These are phyloP conservation scores for Meliscaeva auricollis DNA, from an alignment of 2,888 invertebrate genomes.

Conservation along the genomic window DNA sequence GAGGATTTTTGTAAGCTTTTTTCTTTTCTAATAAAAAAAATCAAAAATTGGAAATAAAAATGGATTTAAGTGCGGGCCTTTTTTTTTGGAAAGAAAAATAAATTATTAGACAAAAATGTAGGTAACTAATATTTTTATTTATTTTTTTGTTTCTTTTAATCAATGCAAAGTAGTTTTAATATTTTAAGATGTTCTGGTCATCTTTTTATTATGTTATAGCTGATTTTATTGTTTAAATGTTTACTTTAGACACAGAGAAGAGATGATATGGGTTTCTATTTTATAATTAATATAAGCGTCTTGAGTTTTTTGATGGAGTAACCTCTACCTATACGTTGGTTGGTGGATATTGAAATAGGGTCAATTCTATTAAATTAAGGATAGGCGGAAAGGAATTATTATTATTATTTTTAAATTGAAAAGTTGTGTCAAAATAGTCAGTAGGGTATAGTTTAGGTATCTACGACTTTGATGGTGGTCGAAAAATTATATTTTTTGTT, in stretches of 20 bases:
- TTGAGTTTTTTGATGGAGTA: background rate
- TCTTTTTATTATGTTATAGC: constrained; percentile 25
- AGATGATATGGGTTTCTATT: background rate
- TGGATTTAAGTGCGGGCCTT: constrained; percentile 27
- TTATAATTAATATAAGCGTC: constrained; percentile 13
- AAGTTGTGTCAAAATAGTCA: constrained; percentile 23
- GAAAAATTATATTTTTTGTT: background rate
- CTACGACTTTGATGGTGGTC: constrained; percentile 9
- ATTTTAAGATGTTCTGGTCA: constrained; percentile 41
- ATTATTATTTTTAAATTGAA: constrained; percentile 19
- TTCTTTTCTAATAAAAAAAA: constrained; percentile 4
- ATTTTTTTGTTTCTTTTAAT: constrained; percentile 4
- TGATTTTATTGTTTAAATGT: constrained; percentile 24
- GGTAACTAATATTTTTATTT: constrained; percentile 12
- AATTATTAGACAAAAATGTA: too few species aligned
- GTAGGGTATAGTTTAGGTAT: background rate
- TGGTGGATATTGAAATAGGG: constrained; percentile 11
- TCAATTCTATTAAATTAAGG: background rate
- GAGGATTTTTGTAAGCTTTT: background rate
- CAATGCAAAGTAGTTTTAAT: constrained; percentile 43
- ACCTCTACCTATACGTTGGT: too few species aligned
- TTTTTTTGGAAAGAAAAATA: background rate
- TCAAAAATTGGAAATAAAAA: constrained; percentile 11
- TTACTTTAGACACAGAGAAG: constrained; percentile 10
- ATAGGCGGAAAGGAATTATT: constrained; percentile 2